Evolutionary conservation across 2,113 vertebrate genomes (phyloP), one percentile per base, ranked within the genome.

Genomic region (Phrynocephalus versicolor): DNA sequence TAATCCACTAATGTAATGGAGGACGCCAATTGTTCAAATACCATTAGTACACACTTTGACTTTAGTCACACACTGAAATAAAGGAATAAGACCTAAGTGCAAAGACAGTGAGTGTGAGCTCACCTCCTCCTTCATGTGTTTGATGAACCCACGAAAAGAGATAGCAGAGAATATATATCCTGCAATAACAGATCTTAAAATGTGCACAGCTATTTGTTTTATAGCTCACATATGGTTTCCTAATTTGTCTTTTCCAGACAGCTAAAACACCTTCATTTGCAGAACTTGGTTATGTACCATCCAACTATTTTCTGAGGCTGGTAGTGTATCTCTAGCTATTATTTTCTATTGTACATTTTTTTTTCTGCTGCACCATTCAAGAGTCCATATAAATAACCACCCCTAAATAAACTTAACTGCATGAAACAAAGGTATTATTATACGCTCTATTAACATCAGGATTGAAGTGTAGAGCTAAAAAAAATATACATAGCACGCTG

Each of bases 401-500:
- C 71, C 30, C 25, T 25, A 83, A 86, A 90, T 0, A 72, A 73
- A 84, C 85, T 79, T 0, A 88, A 92, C 83, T 35, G 1, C 16
- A 58, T 8, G 19, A 6, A 1, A 33, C 85, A 88, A 87, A 75
- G 60, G 84, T 45, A 35, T 80, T 25, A 55, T 9, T 37, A 75
- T 39, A 82, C 87, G 74, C 3, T 13, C 72, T 10, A 6, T 71
- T 14, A 7, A 79, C 9, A 23, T 30, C 27, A 16, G 6, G 73
- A 85, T 30, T 79, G 51, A 85, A 79, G 37, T 70, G 4, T 1
- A 39, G 75, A 85, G 65, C 41, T 30, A 65, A 77, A 87, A 7
- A 80, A 82, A 25, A 37, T 5, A 8, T 2, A 21, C 33, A 18
- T 64, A 41, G 23, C 81, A 79, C 14, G 71, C 30, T 0, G 0